These are phyloP conservation scores for Euwallacea similis DNA, from an alignment of 1,140 invertebrate genomes.

Conservation along the genomic window DNA sequence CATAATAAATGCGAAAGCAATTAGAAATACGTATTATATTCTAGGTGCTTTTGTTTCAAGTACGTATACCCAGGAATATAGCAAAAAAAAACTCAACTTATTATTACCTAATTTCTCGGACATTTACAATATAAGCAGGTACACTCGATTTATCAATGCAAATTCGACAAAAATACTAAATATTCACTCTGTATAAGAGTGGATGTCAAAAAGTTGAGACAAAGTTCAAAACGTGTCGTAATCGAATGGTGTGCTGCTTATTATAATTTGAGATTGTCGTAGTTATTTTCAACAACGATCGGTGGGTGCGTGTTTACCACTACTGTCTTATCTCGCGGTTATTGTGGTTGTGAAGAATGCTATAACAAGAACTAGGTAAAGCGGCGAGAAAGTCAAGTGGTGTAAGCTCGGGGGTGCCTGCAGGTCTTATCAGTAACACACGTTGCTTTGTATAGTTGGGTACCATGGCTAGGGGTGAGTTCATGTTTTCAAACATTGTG, in stretches of 20 bases:
- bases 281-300: slow-evolving; percentile 13
- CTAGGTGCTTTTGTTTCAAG: too few species aligned
- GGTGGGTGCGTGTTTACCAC: slow-evolving; percentile 3
- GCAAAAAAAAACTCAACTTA: too few species aligned
- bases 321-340: background rate
- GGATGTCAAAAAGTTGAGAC: slow-evolving; percentile 13
- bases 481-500: background rate
- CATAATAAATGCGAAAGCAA: too few species aligned
- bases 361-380: background rate
- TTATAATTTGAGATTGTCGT: slow-evolving; percentile 15
- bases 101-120: too few species aligned
- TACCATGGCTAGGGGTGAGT: slow-evolving; percentile 3
- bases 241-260: background rate
- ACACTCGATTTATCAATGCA: too few species aligned
- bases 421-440: background rate
- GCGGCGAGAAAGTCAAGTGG: slow-evolving; percentile 6
- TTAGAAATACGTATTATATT: too few species aligned
- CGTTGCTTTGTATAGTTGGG: background rate
- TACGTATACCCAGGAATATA: too few species aligned
- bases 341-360: slow-evolving; percentile 1
- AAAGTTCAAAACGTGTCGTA: slow-evolving; percentile 19
- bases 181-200: slow-evolving; percentile 2
- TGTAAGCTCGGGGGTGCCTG: slow-evolving; percentile 6
- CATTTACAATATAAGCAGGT: too few species aligned
- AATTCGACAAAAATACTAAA: slow-evolving; percentile 4